Conservation (phyloP, 2,113 vertebrate species). For the Misgurnus anguillicaudatus region DNA sequence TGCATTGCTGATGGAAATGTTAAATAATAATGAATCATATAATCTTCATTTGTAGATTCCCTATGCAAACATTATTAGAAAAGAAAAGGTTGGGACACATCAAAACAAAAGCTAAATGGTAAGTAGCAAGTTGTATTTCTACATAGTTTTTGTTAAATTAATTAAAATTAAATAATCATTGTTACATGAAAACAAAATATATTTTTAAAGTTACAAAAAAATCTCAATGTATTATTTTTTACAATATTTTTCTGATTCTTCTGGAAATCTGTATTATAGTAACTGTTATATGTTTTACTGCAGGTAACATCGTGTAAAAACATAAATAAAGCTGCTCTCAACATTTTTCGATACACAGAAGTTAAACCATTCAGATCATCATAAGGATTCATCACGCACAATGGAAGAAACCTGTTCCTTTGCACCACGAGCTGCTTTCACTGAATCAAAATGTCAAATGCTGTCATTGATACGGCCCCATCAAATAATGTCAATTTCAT, state of each 20-base stretch:
- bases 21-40: neutral
- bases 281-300: conserved; percentile 9
- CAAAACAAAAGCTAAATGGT: conserved; percentile 94
- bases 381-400: conserved; percentile 57
- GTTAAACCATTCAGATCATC: conserved; percentile 23
- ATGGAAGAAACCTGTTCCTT: conserved; percentile 73
- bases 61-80: conserved; percentile 96
- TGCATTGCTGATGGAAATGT: neutral
- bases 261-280: neutral
- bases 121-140: conserved; percentile 43
- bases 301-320: conserved; percentile 62
- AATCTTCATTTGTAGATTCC: conserved; percentile 81
- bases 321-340: conserved; percentile 51
- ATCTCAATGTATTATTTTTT: too few relatives aligned
- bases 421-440: neutral
- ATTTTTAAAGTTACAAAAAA: too few relatives aligned
- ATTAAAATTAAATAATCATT: neutral
- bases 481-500: neutral
- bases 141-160: neutral
- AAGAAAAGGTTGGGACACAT: conserved; percentile 94
- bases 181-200: neutral
- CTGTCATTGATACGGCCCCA: neutral
- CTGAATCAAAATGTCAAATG: neutral
- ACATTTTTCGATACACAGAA: conserved; percentile 10
- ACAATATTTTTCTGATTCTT: neutral